Base-by-base conservation (phyloP, 1,140 invertebrate genomes). In the Adoxophyes honmai region DNA sequence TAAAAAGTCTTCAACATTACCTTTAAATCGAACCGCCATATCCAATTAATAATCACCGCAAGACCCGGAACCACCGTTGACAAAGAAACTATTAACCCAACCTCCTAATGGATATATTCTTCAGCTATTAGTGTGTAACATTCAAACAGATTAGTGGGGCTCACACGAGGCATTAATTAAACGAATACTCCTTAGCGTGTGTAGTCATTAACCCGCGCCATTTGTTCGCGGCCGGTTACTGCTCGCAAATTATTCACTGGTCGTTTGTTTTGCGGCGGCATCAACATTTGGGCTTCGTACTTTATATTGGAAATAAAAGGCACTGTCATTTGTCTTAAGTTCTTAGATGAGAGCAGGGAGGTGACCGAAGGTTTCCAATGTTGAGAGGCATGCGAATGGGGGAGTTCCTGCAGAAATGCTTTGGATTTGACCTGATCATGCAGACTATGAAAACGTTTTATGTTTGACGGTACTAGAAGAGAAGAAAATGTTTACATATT, bases 101-200 rank as follows among this genome's bases (percentile, higher is more conserved):
- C 36, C 36, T 10, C 42, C 42, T 48, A 48, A 48, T 48, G 42
- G 42, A 48, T 44, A 44, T n/a, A 59, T 51, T 54, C 55, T 35
- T 59, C 55, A 52, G 39, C 58, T 55, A 60, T 60, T 55, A 60
- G 42, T 28, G 58, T 39, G 42, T 52, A 44, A 36, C 52, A 60
- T 60, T 52, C 54, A 55, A 59, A 60, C 52, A 60, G 58, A 60
- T 60, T 55, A 60, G 52, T 36, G 39, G 34, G 21, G 37, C 58
- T 59, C 52, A 60, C 58, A 60, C 51, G 21, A 21, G 38, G 58
- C 54, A 60, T 60, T 60, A 60, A 60, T 60, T 60, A 60, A 55
- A 42, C 14, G 58, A 51, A 60, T 60, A 52, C 58, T 60, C 58
- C 54, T 60, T 60, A 60, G 58, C 11, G 15, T 16, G 16, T 34